Base-by-base conservation (phyloP, 2,797 vertebrate species). In the Chloroceryle amazona region DNA sequence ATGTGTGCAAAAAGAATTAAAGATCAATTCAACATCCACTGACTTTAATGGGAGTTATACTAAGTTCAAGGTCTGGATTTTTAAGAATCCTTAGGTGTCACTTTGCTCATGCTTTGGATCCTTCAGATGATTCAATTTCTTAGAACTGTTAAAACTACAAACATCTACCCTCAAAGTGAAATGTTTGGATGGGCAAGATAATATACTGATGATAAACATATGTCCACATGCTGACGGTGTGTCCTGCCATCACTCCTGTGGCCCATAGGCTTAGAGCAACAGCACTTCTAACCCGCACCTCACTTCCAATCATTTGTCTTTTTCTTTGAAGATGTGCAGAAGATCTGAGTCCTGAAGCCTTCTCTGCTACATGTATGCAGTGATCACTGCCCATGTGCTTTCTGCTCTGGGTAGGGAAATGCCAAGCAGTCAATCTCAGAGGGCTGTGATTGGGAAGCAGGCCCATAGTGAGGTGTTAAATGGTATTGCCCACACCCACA, bases 21-120 rank as follows among this genome's bases (percentile, higher is more conserved):
- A 73, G 79, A 85, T 84, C 92, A 86, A 94, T 74, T 94, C 89
- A 94, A 83, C 81, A 91, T 91, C 57, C 81, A 89, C 78, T 6
- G 67, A 68, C 91, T 93, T 89, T 84, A 91, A 94, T 70, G 42
- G 63, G 51, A 92, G 55, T 81, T 94, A 90, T 2, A 41, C 39
- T 2, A 33, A 90, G 60, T 94, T 93, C 86, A 93, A 89, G 89
- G 78, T 63, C 84, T 2, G 6, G 67, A 58, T 73, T 96, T 94
- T 94, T 89, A 61, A 23, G 81, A 84, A 47, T 79, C 92, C 80
- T 95, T 22, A 61, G 44, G 46, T 74, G 71, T 25, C 85, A 55
- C 41, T 92, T 89, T 83, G 75, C 44, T 90, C 37, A 26, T 1
- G 5, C n/a, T 85, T 76, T 85, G 28, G 12, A 54, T 89, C 66